These are phyloP conservation scores for Aurelia sp. DNA, from an alignment of 30 jellyfish, hydroid and myxozoan genomes.

Conservation along the genomic window DNA sequence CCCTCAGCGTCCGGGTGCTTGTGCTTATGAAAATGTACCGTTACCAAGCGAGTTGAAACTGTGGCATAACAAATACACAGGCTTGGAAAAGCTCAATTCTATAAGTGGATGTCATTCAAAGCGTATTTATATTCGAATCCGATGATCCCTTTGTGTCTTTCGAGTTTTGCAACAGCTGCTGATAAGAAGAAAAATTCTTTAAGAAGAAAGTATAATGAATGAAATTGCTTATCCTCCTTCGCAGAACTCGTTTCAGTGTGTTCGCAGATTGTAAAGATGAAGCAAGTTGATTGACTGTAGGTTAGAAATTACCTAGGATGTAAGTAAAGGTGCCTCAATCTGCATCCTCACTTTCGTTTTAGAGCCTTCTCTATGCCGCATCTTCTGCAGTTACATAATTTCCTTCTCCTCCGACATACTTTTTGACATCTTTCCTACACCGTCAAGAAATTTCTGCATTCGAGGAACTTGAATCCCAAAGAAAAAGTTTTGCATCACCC, in stretches of 20 bases:
- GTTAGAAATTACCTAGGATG: too few relatives aligned
- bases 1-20: too few relatives aligned
- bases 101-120: slow-evolving; percentile 56
- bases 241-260: background rate
- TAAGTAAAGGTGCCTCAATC: too few relatives aligned
- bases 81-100: slow-evolving; percentile 15
- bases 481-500: too few relatives aligned
- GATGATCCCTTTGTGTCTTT: slow-evolving; percentile 52
- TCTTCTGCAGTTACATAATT: too few relatives aligned
- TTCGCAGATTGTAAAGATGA: background rate
- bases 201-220: slow-evolving; percentile 37
- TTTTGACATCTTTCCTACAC: too few relatives aligned
- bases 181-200: slow-evolving; percentile 51
- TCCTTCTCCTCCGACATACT: too few relatives aligned
- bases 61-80: slow-evolving; percentile 27
- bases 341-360: too few relatives aligned
- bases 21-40: background rate
- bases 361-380: too few relatives aligned
- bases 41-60: slow-evolving; percentile 33
- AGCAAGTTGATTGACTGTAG: too few relatives aligned
- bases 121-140: slow-evolving; percentile 35
- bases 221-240: slow-evolving; percentile 1
- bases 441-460: too few relatives aligned
- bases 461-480: too few relatives aligned
- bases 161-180: slow-evolving; percentile 62